phyloP scores from a whole-genome alignment of 2,113 vertebrate genomes.

The Jacana jacana region DNA sequence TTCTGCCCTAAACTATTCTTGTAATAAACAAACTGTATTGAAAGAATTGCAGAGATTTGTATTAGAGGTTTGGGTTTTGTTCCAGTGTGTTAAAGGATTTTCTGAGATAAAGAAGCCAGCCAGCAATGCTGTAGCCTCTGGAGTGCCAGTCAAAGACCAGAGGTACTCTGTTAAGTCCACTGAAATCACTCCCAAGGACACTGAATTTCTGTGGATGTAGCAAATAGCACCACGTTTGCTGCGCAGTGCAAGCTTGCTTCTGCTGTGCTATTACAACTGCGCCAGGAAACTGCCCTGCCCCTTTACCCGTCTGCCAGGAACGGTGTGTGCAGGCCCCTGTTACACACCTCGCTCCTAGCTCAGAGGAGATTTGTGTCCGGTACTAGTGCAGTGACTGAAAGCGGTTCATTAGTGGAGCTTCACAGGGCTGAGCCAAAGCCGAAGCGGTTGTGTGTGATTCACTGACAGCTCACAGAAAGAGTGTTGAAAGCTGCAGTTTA shows the following conservation, averaged over 20 bases:
- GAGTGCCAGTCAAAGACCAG: not conserved
- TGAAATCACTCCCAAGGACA: not conserved
- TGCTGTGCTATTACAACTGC: not conserved
- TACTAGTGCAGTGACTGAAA: no score
- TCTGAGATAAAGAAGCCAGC: not conserved
- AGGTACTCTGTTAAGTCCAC: not conserved
- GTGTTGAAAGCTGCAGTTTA: not conserved
- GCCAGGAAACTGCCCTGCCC: accelerated
- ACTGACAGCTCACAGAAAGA: accelerated
- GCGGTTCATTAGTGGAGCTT: accelerated
- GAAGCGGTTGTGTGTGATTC: no score
- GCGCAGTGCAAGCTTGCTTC: not conserved
- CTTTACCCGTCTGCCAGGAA: accelerated
- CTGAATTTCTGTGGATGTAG: not conserved
- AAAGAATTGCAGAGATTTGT: not conserved
- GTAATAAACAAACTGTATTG: not conserved
- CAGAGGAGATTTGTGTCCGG: accelerated
- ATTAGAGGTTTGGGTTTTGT: not conserved
- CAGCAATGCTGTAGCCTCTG: not conserved
- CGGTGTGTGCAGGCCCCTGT: accelerated
- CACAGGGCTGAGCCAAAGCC: not conserved
- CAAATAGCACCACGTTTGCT: accelerated
- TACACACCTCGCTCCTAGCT: not conserved
- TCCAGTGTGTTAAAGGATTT: not conserved
- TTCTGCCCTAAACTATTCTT: not conserved